Evolutionary conservation across 2,113 vertebrate genomes (phyloP), one percentile per base, ranked within the genome.

Genomic region (Sturnus vulgaris): DNA sequence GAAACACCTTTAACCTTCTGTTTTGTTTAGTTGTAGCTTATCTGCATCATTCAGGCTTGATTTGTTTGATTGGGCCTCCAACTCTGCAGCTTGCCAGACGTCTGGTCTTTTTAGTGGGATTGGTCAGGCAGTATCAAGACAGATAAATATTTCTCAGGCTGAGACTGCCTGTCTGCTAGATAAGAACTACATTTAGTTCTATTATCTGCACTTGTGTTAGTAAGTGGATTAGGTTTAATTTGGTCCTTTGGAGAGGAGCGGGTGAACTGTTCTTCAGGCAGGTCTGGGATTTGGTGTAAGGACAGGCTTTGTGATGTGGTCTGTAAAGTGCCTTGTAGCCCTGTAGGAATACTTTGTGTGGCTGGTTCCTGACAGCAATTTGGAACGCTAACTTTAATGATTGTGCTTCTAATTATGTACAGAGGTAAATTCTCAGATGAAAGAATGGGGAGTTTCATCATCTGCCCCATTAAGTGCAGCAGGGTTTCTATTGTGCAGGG

Each of bases 131-230:
- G 42, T 59, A 24, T 82, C 91, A 94, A 86, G 56, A 33, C 64
- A 72, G 55, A 55, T 40, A 81, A 92, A 75, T 39, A 42, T 87
- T 94, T 68, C 70, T 60, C 12, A 66, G 91, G 30, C 64, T 59
- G 82, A 90, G 55, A 37, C 63, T 93, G 79, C 30, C 47, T 86
- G 91, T 88, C 76, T 92, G 14, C 71, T 70, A 73, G 92, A 59
- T 94, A 66, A 93, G 86, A 88, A 57, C 60, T 83, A 55, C 66
- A 71, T 91, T 81, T 92, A 88, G 35, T 78, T 93, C 73, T 95
- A 1, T 84, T 94, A 77, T 56, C 57, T 93, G 80, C 61, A 60
- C 68, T 90, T 56, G 50, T 83, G 52, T 80, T 86, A 22, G 53
- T 66, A 70, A 66, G 59, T 86, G 76, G 35, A 76, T 80, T 77